Conservation (phyloP, 2,113 vertebrate species). For the Cyrtonyx montezumae region DNA sequence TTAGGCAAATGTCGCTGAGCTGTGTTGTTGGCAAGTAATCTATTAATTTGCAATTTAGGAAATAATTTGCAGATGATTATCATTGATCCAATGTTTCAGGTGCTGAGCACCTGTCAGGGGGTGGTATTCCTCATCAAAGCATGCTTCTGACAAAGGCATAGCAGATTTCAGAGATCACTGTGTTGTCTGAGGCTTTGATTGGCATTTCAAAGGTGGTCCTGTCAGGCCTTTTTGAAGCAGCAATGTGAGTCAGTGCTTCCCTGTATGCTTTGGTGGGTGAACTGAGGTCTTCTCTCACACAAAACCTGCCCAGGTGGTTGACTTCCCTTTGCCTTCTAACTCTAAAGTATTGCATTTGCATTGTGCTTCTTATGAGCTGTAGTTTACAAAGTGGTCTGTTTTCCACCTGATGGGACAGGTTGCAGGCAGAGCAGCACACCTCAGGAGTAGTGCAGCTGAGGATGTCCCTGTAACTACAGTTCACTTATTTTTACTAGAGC, state of each 20-base stretch:
- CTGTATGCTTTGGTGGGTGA: background rate
- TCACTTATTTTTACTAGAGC: background rate
- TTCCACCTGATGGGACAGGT: background rate
- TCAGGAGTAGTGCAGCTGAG: background rate
- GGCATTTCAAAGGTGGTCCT: background rate
- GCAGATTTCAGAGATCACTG: background rate
- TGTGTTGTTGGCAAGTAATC: background rate
- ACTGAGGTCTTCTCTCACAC: background rate
- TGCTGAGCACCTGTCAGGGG: background rate
- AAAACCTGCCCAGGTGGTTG: background rate
- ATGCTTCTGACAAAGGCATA: background rate
- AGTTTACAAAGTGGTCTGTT: background rate
- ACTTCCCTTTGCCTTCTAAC: background rate
- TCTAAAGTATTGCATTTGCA: background rate
- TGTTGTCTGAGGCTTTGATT: background rate
- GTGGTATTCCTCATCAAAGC: background rate
- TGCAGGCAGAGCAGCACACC: background rate
- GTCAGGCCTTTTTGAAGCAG: background rate
- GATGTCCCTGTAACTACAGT: background rate
- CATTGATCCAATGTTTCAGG: background rate
- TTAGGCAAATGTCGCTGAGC: rapidly evolving
- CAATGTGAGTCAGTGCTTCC: background rate
- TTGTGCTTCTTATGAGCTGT: background rate
- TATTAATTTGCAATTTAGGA: background rate
- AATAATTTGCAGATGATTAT: background rate